Conservation (phyloP, 2,888 invertebrate genomes). For the Caenorhabditis virilis region DNA sequence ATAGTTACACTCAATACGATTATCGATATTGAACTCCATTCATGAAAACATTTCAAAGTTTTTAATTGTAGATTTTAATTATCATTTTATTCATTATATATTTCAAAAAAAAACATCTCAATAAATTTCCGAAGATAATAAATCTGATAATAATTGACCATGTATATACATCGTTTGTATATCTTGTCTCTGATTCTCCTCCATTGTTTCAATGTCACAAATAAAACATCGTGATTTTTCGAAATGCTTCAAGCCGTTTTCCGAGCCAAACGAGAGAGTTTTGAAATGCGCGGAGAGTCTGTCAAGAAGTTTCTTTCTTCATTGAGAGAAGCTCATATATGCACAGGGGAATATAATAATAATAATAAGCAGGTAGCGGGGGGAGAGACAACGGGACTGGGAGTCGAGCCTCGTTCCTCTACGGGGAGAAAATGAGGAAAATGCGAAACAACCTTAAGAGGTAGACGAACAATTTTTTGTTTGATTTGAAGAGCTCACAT, state of each 20-base stretch:
- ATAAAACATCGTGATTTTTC: slow-evolving; percentile 40
- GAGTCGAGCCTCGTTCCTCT: too few relatives aligned
- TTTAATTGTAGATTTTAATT: too few relatives aligned
- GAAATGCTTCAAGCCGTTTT: slow-evolving; percentile 21
- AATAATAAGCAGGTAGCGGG: slow-evolving; percentile 24
- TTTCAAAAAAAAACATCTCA: too few relatives aligned
- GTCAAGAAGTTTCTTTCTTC: background rate
- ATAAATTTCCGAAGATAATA: background rate
- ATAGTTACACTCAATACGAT: too few relatives aligned
- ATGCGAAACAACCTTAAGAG: slow-evolving; percentile 24
- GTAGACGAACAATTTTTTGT: slow-evolving; percentile 16
- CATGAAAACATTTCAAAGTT: too few relatives aligned
- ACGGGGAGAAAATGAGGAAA: too few relatives aligned
- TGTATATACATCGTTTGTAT: background rate
- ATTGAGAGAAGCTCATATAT: slow-evolving; percentile 13
- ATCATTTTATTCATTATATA: too few relatives aligned
- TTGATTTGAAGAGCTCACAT: slow-evolving; percentile 25
- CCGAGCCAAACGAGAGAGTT: background rate
- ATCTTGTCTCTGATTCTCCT: background rate
- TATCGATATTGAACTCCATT: too few relatives aligned
- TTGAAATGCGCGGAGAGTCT: background rate
- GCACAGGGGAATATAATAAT: slow-evolving; percentile 38
- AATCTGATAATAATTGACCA: too few relatives aligned
- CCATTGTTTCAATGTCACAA: slow-evolving; percentile 22
- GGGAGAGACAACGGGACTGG: background rate